A percentile compares a stretch with the other conserved stretches of the same genome.
Evolutionary conservation across 2,797 vertebrate genomes (phyloP).

Genomic region (Pseudochromis fuscus): DNA sequence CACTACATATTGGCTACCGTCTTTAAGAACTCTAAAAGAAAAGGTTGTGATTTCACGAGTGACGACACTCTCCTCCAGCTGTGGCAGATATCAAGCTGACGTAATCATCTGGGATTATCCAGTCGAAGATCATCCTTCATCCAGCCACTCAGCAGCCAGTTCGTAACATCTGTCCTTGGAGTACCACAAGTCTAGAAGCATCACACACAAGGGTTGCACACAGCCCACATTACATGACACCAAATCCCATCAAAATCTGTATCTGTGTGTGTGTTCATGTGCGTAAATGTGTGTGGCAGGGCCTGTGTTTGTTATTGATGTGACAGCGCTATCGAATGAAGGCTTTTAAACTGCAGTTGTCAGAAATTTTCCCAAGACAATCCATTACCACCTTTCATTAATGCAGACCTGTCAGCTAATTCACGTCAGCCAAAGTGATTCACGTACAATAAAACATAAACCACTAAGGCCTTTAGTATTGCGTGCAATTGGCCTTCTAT

Average conservation of each 20-base stretch:
- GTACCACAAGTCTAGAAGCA: conserved; percentile 46
- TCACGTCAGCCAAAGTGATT: conserved; percentile 41
- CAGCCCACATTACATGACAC: conserved; percentile 30
- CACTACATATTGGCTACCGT: background rate
- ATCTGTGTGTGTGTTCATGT: conserved; percentile 20
- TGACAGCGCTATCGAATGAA: conserved; percentile 23
- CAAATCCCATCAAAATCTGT: conserved; percentile 63
- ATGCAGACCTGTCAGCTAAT: conserved; percentile 30
- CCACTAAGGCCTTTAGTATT: conserved; percentile 35
- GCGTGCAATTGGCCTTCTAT: conserved; percentile 36
- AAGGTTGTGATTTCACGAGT: conserved; percentile 27
- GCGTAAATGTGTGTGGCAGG: conserved; percentile 9
- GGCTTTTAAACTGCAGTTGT: conserved; percentile 51
- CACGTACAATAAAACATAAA: conserved; percentile 48
- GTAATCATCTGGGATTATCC: conserved; percentile 74
- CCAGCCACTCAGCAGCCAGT: conserved; percentile 65
- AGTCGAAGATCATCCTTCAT: conserved; percentile 57
- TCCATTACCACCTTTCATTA: conserved; percentile 40
- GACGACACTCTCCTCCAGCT: conserved; percentile 53
- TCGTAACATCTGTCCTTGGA: conserved; percentile 68
- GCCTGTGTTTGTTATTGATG: conserved; percentile 27
- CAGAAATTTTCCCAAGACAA: conserved; percentile 46
- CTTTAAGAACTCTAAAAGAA: conserved; percentile 45
- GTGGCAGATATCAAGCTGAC: conserved; percentile 50
- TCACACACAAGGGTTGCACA: conserved; percentile 36